Evolutionary conservation across 2,113 vertebrate genomes (phyloP).

Genomic region (Rhabdornis inornatus): DNA sequence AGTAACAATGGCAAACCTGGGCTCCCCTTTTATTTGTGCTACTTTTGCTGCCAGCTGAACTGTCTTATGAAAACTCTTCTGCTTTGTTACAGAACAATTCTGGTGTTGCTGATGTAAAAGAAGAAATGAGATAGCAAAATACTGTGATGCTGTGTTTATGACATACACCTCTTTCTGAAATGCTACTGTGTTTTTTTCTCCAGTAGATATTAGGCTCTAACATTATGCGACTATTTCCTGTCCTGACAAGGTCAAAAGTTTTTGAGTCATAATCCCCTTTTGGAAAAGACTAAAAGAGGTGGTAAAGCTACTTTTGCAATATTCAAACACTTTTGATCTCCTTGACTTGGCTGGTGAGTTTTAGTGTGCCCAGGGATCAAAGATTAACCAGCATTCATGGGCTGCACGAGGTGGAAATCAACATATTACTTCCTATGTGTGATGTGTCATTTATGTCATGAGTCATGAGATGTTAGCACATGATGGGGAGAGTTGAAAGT

Average conservation of each 20-base stretch:
- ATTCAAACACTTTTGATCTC: background rate
- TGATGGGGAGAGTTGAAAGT: background rate
- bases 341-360: background rate
- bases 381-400: background rate
- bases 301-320: background rate
- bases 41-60: background rate
- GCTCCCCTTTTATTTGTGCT: background rate
- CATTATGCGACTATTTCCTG: background rate
- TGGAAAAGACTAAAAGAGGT: background rate
- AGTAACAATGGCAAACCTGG: background rate
- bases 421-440: background rate
- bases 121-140: background rate
- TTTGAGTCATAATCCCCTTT: background rate
- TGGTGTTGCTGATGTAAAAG: background rate
- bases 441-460: background rate
- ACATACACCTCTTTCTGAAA: background rate
- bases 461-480: background rate
- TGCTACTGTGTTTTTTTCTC: background rate
- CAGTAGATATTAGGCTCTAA: background rate
- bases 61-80: background rate
- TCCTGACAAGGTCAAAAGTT: background rate
- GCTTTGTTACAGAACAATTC: background rate
- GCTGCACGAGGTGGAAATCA: background rate
- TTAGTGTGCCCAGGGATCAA: background rate
- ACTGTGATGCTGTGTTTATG: background rate